phyloP scores from a whole-genome alignment of 1,140 invertebrate species.

The Druon quercuslanigerum region DNA sequence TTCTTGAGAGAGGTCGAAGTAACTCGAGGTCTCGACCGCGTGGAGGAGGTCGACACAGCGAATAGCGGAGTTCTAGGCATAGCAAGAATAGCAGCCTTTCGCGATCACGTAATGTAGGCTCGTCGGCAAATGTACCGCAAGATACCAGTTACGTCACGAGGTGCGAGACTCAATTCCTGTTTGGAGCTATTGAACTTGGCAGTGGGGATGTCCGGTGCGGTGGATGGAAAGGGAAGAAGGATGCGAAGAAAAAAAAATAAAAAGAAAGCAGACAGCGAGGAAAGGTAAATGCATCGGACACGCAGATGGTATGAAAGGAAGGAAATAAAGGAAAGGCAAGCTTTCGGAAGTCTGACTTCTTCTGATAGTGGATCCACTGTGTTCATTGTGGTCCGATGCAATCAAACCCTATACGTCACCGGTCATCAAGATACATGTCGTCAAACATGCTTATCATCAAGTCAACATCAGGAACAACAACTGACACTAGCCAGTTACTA shows the following conservation, averaged over 20 bases:
- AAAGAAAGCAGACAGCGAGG: slow-evolving; percentile 20
- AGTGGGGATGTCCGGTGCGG: slow-evolving; percentile 28
- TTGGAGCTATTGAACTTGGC: slow-evolving; percentile 41
- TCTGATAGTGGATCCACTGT: no score
- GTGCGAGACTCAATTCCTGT: slow-evolving; percentile 53
- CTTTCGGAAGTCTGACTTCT: no score
- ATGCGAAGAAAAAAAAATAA: slow-evolving; percentile 32
- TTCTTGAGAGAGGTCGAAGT: slow-evolving; percentile 43
- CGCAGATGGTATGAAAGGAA: slow-evolving; percentile 41
- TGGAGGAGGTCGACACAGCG: slow-evolving; percentile 52
- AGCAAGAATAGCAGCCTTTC: slow-evolving; percentile 30
- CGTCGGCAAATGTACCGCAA: slow-evolving; percentile 68
- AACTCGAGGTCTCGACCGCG: slow-evolving; percentile 40
- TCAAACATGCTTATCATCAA: no score
- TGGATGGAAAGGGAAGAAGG: slow-evolving; percentile 8
- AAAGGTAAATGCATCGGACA: slow-evolving; percentile 24
- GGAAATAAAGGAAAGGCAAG: slow-evolving; percentile 45
- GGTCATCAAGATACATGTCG: no score
- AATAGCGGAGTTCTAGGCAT: slow-evolving; percentile 57
- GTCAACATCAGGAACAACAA: no score
- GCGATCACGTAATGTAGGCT: slow-evolving; percentile 71
- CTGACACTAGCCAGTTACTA: no score
- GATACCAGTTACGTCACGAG: slow-evolving; percentile 65
- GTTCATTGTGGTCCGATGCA: no score
- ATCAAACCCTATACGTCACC: no score